Evolutionary conservation across 2,113 vertebrate species (phyloP), one percentile per base, ranked within the genome.

Genomic region (Phylloscopus whistleri): DNA sequence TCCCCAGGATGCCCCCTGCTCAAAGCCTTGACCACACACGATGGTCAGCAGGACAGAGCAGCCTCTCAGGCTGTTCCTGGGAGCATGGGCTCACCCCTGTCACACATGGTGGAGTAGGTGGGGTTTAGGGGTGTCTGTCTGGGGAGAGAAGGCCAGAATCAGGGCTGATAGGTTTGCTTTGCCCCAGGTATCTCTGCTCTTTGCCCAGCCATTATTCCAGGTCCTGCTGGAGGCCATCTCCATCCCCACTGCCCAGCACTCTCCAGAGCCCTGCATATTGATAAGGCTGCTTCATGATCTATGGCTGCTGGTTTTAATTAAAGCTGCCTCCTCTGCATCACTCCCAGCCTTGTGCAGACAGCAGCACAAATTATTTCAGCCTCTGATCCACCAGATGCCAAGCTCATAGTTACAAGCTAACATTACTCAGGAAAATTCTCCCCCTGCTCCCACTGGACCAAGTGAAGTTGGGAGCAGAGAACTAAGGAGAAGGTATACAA

Each of bases 241-340:
- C 4, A 7, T 30, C 62, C 74, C 52, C 49, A 22, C 73, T 37
- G 60, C 66, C 53, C 5, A 0, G 77, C 1, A 2, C 69, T 79
- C 55, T 59, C 70, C 0, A 2, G 41, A 87, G 63, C 70, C 74
- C 84, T 66, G 75, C 43, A 30, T 64, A 58, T 18, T 77, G 82
- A 70, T 86, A 88, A 85, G 33, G 30, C 63, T 83, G 84, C 67
- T 92, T 53, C 75, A 58, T 77, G 87, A 88, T 74, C 90, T 73
- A 28, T 49, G 55, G 87, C 1, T 3, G 49, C 51, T 93, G 70
- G 27, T 55, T 97, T 91, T 95, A 95, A 96, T 96, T 93, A 96
- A 87, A 85, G 75, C 78, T 93, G 48, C 80, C 87, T 95, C 82
- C 87, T 56, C 87, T 93, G 82, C 85, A 74, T 62, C 1, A 1